Evolutionary conservation across 1,140 invertebrate species (phyloP), one percentile per base, ranked within the genome.

Genomic region (Hydropsyche tenuis): DNA sequence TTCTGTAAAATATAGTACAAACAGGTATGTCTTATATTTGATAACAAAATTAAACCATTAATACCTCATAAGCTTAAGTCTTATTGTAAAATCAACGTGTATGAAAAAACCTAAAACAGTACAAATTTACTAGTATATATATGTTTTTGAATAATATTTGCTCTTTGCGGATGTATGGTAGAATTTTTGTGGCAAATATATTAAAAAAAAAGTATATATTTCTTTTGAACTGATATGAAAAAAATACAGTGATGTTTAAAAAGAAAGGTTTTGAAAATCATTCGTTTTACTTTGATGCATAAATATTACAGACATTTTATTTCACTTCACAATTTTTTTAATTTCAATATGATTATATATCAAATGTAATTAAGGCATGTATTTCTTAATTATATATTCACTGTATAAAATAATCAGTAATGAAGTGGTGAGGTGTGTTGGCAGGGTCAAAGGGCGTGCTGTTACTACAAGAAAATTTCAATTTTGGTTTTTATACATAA

Each of bases 291-390:
- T n/a, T n/a, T n/a, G n/a, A n/a, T n/a, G n/a, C n/a, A n/a, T n/a
- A n/a, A n/a, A n/a, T n/a, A n/a, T n/a, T n/a, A n/a, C n/a, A n/a
- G n/a, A n/a, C n/a, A n/a, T n/a, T n/a, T n/a, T n/a, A n/a, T n/a
- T n/a, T n/a, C n/a, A n/a, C n/a, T n/a, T n/a, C n/a, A n/a, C 30
- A 37, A 9, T 37, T 37, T 20, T 7, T 16, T 62, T 23, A 23
- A 62, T 4, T 51, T 51, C 14, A 14, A 62, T 51, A 51, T 20
- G 46, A 51, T 51, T 14, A 20, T 51, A n/a, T 16, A 51, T 51
- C 46, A 20, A 51, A 16, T 20, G 46, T 77, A 77, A 30, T 73
- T 77, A 77, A 75, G 73, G 72, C 73, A 77, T 74, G 70, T 77
- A 77, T 64, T 74, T 72, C 51, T 65, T 77, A 73, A 69, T 74